These are phyloP conservation scores for Neuroterus valhalla DNA, from an alignment of 1,140 invertebrate species.

Conservation along the genomic window DNA sequence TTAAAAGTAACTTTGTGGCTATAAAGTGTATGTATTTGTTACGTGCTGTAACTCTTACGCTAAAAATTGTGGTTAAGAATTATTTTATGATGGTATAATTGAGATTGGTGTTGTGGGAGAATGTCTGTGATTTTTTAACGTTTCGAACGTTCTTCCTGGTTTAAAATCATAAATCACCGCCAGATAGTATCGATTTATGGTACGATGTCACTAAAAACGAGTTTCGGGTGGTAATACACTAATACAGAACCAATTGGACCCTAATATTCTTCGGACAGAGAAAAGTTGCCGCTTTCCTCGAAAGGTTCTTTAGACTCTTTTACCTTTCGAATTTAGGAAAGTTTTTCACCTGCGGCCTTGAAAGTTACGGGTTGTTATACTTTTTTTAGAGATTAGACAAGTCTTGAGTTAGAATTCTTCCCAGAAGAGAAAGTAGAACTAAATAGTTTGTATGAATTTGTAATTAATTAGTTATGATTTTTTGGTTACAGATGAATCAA, in stretches of 20 bases:
- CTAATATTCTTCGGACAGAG: conserved; percentile 53
- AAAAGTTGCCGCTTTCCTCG: conserved; percentile 40
- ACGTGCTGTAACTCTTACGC: conserved; percentile 8
- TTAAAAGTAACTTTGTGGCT: conserved; percentile 8
- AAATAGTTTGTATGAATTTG: neutral
- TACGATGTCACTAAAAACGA: conserved; percentile 55
- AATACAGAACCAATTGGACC: conserved; percentile 31
- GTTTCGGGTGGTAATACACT: conserved; percentile 56
- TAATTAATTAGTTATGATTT: neutral
- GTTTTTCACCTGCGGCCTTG: neutral
- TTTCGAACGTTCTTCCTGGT: neutral
- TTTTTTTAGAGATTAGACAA: neutral
- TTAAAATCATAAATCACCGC: conserved; percentile 18
- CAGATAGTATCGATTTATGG: conserved; percentile 70
- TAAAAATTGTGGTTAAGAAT: neutral
- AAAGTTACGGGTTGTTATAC: too few species aligned
- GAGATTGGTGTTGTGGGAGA: neutral
- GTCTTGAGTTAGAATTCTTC: neutral
- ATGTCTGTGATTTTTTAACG: neutral
- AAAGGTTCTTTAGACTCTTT: conserved; percentile 35
- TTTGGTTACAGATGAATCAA: conserved; percentile 83
- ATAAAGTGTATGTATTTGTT: conserved; percentile 11
- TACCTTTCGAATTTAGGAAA: neutral
- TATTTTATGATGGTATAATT: conserved; percentile 12
- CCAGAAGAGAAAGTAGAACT: neutral